Evolutionary conservation across 2,797 vertebrate genomes (phyloP), one percentile per base, ranked within the genome.

Genomic region (Danio tinwini): DNA sequence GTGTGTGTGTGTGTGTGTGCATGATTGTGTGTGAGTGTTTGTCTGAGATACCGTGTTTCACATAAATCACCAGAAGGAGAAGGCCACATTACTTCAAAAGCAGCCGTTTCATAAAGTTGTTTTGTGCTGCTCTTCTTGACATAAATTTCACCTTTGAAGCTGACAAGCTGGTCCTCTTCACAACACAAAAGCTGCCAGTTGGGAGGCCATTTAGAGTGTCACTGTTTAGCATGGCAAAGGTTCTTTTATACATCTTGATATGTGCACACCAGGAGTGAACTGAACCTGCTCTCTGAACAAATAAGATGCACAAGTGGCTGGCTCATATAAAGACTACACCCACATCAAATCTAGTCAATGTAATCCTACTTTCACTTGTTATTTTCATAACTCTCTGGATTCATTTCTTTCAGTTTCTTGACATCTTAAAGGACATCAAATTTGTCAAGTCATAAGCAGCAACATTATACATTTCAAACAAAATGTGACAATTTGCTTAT

Each of bases 111-210:
- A 95, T 96, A 94, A 96, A 97, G 96, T 95, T 94, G 93, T 90
- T 93, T 90, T 93, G 90, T 92, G 85, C 87, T 71, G 78, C 88
- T 93, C 91, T 94, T 93, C 91, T 93, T 92, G 88, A 91, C 91
- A 92, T 95, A 96, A 96, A 95, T 95, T 92, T 90, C 73, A 92
- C 92, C 96, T 99, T 98, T 98, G 97, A 98, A 97, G 96, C 95
- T 92, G 93, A 87, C 82, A 90, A 91, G 88, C 89, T 88, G 93
- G 91, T 92, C 91, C 94, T 95, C 94, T 95, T 87, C 87, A 87
- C 90, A 89, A 80, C 56, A 88, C 95, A 93, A 95, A 90, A 95
- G 95, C 94, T 79, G 14, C 88, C 85, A 76, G 86, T 89, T 89
- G 90, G 91, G 89, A 89, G 89, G 92, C 91, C 92, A 88, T 89